Percentiles rank a stretch among this genome's conserved stretches.
phyloP scores from a whole-genome alignment of 2,888 invertebrate genomes.

The Bimastos eiseni region DNA sequence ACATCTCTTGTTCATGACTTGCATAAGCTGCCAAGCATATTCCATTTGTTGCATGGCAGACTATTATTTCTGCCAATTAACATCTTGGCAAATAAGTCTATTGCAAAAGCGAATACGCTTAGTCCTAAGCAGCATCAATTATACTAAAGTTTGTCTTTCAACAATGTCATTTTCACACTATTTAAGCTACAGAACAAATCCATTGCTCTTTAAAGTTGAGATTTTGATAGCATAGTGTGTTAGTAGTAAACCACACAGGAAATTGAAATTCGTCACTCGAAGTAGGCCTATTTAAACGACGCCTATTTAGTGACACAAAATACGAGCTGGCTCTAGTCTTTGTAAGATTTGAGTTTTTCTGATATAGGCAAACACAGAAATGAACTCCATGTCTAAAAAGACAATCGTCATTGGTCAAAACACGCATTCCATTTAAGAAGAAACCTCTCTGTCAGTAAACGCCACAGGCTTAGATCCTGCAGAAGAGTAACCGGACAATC shows the following conservation, averaged over 20 bases:
- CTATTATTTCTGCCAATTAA: neutral
- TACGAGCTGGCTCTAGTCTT: too few species aligned
- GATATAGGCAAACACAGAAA: neutral
- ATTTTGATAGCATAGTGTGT: neutral
- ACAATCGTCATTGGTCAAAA: neutral
- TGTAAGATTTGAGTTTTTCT: neutral
- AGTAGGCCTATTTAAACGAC: neutral
- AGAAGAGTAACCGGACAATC: neutral
- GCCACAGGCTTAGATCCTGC: neutral
- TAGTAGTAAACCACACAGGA: neutral
- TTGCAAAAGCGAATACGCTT: neutral
- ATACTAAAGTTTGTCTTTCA: neutral
- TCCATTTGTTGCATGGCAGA: too few species aligned
- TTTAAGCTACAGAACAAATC: neutral
- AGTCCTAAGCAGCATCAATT: neutral
- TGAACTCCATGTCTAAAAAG: too few species aligned
- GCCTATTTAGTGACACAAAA: too few species aligned
- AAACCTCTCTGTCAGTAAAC: neutral
- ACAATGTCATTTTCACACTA: slow-evolving; percentile 13
- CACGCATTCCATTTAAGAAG: neutral
- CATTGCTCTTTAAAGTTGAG: neutral
- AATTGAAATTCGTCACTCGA: neutral
- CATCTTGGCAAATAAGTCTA: neutral
- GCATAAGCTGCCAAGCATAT: too few species aligned
- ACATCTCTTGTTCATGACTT: too few species aligned